phyloP scores from a whole-genome alignment of 2,113 vertebrate genomes.

The Acanthisitta chloris region DNA sequence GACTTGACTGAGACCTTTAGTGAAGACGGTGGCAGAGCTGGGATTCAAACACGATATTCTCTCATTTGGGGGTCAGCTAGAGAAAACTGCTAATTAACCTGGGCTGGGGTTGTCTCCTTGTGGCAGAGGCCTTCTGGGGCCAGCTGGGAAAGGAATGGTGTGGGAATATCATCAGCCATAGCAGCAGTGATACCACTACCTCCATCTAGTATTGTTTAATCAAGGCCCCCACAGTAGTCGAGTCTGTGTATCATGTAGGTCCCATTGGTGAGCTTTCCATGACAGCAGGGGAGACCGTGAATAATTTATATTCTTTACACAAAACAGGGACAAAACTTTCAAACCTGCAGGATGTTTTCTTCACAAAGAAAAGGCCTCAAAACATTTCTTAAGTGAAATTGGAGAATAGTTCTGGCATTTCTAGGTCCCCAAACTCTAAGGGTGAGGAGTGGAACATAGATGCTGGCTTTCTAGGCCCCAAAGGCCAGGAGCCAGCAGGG shows the following conservation, averaged over 20 bases:
- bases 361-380: slow-evolving; percentile 28
- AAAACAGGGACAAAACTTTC: slow-evolving; percentile 37
- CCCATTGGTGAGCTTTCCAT: background rate
- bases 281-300: background rate
- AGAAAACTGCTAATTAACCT: slow-evolving; percentile 7
- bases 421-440: slow-evolving; percentile 32
- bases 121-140: background rate
- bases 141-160: background rate
- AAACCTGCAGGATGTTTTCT: slow-evolving; percentile 48
- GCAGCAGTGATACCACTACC: background rate
- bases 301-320: slow-evolving; percentile 40
- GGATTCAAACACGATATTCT: background rate
- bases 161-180: background rate
- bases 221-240: background rate
- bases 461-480: slow-evolving; percentile 41
- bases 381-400: slow-evolving; percentile 31
- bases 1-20: background rate
- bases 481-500: slow-evolving; percentile 53
- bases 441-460: slow-evolving; percentile 21
- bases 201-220: background rate
- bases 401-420: slow-evolving; percentile 48
- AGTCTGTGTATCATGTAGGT: background rate
- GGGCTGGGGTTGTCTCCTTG: background rate
- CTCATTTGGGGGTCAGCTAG: background rate
- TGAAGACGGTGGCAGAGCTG: background rate